phyloP scores from a whole-genome alignment of 2,797 vertebrate genomes.

The Enoplosus armatus region DNA sequence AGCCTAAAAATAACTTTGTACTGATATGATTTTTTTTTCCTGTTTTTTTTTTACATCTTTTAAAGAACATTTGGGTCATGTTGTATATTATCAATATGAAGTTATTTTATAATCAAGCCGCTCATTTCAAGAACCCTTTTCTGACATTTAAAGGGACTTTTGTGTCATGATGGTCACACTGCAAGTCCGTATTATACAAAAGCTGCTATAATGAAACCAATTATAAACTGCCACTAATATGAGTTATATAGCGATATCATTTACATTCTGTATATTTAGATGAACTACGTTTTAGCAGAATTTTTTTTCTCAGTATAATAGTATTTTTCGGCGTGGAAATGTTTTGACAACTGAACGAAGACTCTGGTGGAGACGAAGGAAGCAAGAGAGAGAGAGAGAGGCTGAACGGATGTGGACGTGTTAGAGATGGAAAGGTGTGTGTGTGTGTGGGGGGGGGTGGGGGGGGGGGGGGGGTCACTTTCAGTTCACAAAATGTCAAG shows the following conservation, averaged over 20 bases:
- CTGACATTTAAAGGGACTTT: slow-evolving; percentile 46
- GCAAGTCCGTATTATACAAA: slow-evolving; percentile 19
- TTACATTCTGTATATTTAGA: not conserved
- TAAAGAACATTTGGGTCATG: not conserved
- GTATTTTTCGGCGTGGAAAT: not conserved
- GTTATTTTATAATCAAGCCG: not conserved
- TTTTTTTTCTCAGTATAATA: not conserved
- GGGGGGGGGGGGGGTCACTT: slow-evolving; percentile 16
- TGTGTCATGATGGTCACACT: slow-evolving; percentile 8
- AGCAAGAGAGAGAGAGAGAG: not conserved
- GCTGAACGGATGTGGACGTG: slow-evolving; percentile 36
- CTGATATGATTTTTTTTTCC: not conserved
- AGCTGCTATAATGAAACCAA: slow-evolving; percentile 53
- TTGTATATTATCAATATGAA: slow-evolving; percentile 12
- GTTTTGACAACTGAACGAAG: not conserved
- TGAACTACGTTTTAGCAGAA: not conserved
- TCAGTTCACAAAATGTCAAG: slow-evolving; percentile 36
- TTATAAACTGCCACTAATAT: slow-evolving; percentile 18
- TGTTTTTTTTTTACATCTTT: not conserved
- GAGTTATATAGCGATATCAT: not conserved
- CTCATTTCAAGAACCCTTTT: not conserved
- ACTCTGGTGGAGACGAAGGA: not conserved
- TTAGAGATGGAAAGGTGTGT: not conserved
- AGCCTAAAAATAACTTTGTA: not conserved
- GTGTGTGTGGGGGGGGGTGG: too few relatives aligned